Evolutionary conservation across 2,888 invertebrate genomes (phyloP).

Genomic region (Meandrusa payeni): DNA sequence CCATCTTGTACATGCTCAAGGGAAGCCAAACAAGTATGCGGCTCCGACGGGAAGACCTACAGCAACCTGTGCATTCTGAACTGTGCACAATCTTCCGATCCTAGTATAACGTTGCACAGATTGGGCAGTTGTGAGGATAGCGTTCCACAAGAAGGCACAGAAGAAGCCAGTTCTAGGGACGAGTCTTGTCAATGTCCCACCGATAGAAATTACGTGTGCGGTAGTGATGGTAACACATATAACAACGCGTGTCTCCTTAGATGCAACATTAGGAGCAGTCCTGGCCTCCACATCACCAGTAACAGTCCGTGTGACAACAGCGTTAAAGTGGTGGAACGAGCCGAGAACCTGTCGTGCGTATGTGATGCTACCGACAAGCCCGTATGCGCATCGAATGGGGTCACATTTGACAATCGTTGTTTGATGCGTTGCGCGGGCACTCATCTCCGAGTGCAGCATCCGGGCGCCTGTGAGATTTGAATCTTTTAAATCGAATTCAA

Average conservation of each 20-base stretch:
- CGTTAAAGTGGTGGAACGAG: not conserved
- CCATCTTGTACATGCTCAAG: slow-evolving; percentile 15
- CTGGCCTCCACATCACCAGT: slow-evolving; percentile 27
- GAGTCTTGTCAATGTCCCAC: slow-evolving; percentile 4
- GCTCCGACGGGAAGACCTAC: slow-evolving; percentile 41
- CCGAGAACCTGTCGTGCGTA: too few species aligned
- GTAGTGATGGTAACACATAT: slow-evolving; percentile 37
- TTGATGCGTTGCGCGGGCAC: too few species aligned
- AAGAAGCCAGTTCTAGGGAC: not conserved
- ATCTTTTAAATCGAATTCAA: too few species aligned
- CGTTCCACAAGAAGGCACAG: not conserved
- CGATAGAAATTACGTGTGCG: slow-evolving; percentile 43
- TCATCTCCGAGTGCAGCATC: too few species aligned
- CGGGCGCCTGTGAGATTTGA: too few species aligned
- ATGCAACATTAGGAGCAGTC: slow-evolving; percentile 33
- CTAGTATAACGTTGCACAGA: too few species aligned
- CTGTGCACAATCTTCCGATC: too few species aligned
- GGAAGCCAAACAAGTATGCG: slow-evolving; percentile 39
- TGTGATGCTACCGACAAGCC: too few species aligned
- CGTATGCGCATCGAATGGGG: too few species aligned
- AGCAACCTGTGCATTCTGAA: slow-evolving; percentile 33
- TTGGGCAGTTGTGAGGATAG: not conserved
- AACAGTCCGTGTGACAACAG: slow-evolving; percentile 26
- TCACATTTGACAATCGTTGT: too few species aligned
- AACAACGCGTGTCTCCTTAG: slow-evolving; percentile 36